phyloP scores from a whole-genome alignment of 1,140 invertebrate species.

The Mya arenaria region DNA sequence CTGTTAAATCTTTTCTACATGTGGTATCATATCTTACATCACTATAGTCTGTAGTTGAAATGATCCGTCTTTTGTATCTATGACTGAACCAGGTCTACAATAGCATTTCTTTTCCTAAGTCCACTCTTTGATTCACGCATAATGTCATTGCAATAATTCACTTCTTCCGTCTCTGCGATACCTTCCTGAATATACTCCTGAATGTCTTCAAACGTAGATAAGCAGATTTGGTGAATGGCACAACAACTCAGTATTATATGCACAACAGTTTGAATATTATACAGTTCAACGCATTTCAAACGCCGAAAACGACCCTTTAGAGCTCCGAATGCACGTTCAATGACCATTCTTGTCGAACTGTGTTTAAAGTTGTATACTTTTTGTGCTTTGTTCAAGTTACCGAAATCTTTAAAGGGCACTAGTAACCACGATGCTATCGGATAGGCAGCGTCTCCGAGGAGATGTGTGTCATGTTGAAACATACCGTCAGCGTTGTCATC shows the following conservation, averaged over 20 bases:
- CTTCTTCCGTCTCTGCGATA: background rate
- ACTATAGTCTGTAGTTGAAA: no score
- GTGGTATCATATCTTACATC: no score
- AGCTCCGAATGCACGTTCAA: constrained; percentile 28
- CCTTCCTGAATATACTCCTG: constrained; percentile 11
- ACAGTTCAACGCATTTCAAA: constrained; percentile 18
- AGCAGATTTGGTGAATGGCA: constrained; percentile 15
- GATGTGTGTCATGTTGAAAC: constrained; percentile 3
- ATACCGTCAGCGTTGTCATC: background rate
- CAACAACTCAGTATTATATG: constrained; percentile 19
- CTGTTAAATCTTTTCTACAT: no score
- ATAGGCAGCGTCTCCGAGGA: constrained; percentile 12
- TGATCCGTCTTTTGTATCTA: no score
- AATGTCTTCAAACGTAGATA: background rate
- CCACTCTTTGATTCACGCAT: background rate
- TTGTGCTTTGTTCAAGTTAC: constrained; percentile 18
- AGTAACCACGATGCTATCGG: background rate
- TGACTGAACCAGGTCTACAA: no score
- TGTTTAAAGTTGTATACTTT: constrained; percentile 44
- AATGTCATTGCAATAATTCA: background rate
- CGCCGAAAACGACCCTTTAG: constrained; percentile 22
- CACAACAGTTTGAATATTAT: background rate
- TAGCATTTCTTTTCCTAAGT: background rate
- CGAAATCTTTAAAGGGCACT: background rate
- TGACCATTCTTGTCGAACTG: constrained; percentile 6